phyloP scores from a whole-genome alignment of 2,113 vertebrate species.

The Pionites leucogaster region DNA sequence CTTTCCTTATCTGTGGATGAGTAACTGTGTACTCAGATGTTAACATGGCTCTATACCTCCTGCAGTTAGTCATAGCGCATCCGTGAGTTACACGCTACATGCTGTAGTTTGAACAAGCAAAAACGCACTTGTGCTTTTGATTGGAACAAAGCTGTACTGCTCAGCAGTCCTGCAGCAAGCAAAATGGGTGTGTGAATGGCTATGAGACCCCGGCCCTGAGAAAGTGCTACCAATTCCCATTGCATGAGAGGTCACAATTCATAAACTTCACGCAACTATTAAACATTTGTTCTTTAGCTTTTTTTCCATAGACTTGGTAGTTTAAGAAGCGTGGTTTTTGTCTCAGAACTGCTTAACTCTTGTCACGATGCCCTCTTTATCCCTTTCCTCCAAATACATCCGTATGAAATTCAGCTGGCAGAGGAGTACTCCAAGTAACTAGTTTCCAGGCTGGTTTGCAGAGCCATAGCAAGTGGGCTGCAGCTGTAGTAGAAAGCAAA shows the following conservation, averaged over 20 bases:
- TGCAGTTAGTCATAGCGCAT: not conserved
- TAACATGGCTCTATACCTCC: not conserved
- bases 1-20: not conserved
- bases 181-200: not conserved
- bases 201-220: not conserved
- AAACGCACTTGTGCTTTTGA: not conserved
- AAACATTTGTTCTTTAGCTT: not conserved
- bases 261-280: not conserved
- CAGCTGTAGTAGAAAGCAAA: not conserved
- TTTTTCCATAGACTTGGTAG: not conserved
- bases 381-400: not conserved
- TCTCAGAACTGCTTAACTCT: not conserved
- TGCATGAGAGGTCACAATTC: not conserved
- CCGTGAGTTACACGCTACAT: fast-evolving
- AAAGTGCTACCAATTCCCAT: fast-evolving
- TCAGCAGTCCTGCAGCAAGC: not conserved
- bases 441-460: not conserved
- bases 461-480: not conserved
- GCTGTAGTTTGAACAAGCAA: not conserved
- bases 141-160: not conserved
- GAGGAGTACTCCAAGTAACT: not conserved
- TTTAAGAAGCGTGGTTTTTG: not conserved
- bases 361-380: not conserved
- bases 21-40: not conserved
- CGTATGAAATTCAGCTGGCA: not conserved